Evolutionary conservation across 2,113 vertebrate genomes (phyloP).

Genomic region (Tonatia bakeri): DNA sequence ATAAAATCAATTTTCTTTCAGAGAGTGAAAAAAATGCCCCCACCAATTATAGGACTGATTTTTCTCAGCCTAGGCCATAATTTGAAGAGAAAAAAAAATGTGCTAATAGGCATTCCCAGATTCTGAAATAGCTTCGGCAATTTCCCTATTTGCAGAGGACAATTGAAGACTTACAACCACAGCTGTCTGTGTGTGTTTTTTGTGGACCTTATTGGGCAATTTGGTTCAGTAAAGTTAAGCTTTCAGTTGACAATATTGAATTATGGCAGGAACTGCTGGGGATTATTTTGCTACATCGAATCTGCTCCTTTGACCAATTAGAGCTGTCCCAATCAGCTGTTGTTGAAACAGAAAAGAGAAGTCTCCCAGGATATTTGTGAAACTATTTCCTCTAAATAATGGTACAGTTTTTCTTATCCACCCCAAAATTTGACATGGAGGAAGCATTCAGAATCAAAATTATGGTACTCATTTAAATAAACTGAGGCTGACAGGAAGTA

Average conservation of each 20-base stretch:
- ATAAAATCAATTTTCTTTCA: conserved; percentile 43
- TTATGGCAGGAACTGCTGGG: conserved; percentile 28
- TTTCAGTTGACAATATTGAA: conserved; percentile 37
- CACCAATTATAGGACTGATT: conserved; percentile 8
- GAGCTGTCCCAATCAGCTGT: conserved; percentile 56
- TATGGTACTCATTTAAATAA: background rate
- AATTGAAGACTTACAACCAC: background rate
- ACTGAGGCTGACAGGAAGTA: background rate
- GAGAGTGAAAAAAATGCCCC: background rate
- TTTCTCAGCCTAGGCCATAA: conserved; percentile 32
- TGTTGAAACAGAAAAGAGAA: conserved; percentile 62
- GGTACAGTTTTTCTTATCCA: conserved; percentile 49
- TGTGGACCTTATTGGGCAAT: background rate
- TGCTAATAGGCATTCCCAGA: conserved; percentile 2
- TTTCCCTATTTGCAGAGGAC: conserved; percentile 25
- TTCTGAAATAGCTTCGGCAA: background rate
- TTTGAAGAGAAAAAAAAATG: background rate
- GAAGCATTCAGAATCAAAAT: conserved; percentile 8
- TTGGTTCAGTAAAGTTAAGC: background rate
- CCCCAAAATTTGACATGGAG: conserved; percentile 41
- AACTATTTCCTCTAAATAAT: conserved; percentile 55
- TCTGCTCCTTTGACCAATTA: conserved; percentile 58
- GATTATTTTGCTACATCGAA: conserved; percentile 44
- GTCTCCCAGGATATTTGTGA: conserved; percentile 57
- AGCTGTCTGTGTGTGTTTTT: background rate